Evolutionary conservation across 2,113 vertebrate species (phyloP), one percentile per base, ranked within the genome.

Genomic region (Sterrhoptilus dennistouni): DNA sequence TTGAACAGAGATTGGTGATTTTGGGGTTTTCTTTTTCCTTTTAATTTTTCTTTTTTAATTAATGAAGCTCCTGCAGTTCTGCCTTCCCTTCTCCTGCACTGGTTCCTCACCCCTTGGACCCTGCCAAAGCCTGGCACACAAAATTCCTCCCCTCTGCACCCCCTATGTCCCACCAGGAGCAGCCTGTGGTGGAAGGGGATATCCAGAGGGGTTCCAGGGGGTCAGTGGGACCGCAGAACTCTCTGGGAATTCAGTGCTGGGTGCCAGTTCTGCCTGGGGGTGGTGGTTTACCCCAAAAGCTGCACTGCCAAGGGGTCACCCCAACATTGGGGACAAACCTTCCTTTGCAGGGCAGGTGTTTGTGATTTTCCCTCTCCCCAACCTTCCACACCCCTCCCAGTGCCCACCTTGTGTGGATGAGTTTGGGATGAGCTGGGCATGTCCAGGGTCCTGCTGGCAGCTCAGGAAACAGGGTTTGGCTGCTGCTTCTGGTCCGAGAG

Each of bases 341-440:
- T 59, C 57, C 78, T 59, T 29, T 16, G 8, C 5, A 7, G 64
- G 23, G 23, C 22, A 2, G 0, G 1, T 2, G 3, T n/a, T 63
- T 1, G 8, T 28, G 42, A 8, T 14, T 45, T n/a, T 10, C n/a
- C 18, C 28, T 27, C 15, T n/a, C 23, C 15, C 3, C 42, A 31
- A 11, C n/a, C 23, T n/a, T 47, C 69, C 53, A 5, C 21, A 0
- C 49, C 59, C 3, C 1, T 12, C 29, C 0, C 44, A 12, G 5
- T 69, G 54, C 64, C 16, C 59, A 47, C 9, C 3, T 27, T n/a
- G 36, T 54, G 69, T 1, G 4, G 11, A 0, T 11, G 70, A 7
- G 54, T 63, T n/a, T 33, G 81, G 61, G 40, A 4, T 28, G 70
- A 15, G 42, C 13, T 0, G 0, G 49, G 2, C 6, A 2, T 59